Evolutionary conservation across 2,888 invertebrate species (phyloP), one percentile per base, ranked within the genome.

Genomic region (Dasypolia templi): DNA sequence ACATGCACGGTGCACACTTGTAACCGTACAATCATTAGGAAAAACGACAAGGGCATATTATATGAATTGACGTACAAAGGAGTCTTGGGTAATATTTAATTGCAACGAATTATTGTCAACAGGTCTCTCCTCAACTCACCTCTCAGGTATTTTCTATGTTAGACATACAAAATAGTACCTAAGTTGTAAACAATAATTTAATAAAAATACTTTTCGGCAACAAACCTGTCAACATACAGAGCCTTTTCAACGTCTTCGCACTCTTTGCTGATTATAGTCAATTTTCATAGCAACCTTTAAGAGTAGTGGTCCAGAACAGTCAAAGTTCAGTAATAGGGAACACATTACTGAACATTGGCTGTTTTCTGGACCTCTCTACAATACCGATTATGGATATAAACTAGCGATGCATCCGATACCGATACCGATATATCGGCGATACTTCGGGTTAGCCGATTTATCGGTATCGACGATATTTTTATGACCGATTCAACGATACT

Each of bases 1-100:
- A n/a, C n/a, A n/a, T n/a, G 59, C 64, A 64, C 66, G 59, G 3
- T 49, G 32, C 56, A 75, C n/a, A 81, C 70, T 58, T 66, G 22
- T 32, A 72, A 51, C 44, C 51, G 22, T 39, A 71, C 55, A 64
- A 29, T 35, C 26, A 51, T 64, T 63, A 76, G 46, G 42, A 55
- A 63, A 66, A 39, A 73, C 59, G 58, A 70, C 63, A 63, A 53
- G 58, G 51, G n/a, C 56, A 63, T 63, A 59, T 39, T 70, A n/a
- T n/a, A 39, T 26, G 19, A 55, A 62, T 44, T 61, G 29, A 44
- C 63, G 42, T 32, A 68, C 32, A 63, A 39, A 53, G n/a, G 26
- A 49, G n/a, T 46, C 35, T 35, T 49, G n/a, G 11, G 19, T 14
- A 69, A 44, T 26, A 44, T 44, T 61, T 53, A 26, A 59, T 59